phyloP scores from a whole-genome alignment of 1,140 invertebrate genomes.

The Oreohelix idahoensis region DNA sequence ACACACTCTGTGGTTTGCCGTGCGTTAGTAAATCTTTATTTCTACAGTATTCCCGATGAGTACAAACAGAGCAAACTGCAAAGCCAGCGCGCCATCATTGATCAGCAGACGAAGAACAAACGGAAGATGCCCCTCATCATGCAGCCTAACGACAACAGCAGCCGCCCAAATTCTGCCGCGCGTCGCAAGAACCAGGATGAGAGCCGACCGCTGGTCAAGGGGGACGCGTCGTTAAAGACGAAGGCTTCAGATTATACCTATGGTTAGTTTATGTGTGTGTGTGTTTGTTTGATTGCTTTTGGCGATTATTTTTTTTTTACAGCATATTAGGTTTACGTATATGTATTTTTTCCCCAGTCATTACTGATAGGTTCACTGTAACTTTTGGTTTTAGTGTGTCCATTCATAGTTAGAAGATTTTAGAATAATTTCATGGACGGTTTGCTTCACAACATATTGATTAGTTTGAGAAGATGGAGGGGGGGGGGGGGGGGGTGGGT shows the following conservation, averaged over 20 bases:
- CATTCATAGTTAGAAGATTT: too few relatives aligned
- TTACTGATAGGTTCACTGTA: too few relatives aligned
- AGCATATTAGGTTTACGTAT: too few relatives aligned
- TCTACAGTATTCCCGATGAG: conserved; percentile 41
- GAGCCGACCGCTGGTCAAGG: conserved; percentile 48
- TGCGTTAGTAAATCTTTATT: neutral
- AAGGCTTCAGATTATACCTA: conserved; percentile 42
- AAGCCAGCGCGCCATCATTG: conserved; percentile 48
- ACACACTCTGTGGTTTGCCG: neutral
- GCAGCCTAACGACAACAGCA: conserved; percentile 47
- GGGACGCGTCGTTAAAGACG: conserved; percentile 36
- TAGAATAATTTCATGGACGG: too few relatives aligned
- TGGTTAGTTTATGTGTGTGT: conserved; percentile 34
- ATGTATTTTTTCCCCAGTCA: too few relatives aligned
- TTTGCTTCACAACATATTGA: too few relatives aligned
- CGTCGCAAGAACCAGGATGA: conserved; percentile 47
- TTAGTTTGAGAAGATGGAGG: too few relatives aligned
- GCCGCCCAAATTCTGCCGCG: conserved; percentile 48
- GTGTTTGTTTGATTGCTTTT: neutral
- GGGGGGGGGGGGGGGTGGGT: too few relatives aligned
- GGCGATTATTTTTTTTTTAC: too few relatives aligned
- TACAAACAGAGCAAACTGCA: conserved; percentile 54
- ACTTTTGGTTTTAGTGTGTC: too few relatives aligned
- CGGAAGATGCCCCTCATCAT: conserved; percentile 45
- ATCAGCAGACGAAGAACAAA: conserved; percentile 45